Percentiles rank a stretch among this genome's conserved stretches.
These are phyloP conservation scores for Pammene fasciana DNA, from an alignment of 2,888 invertebrate genomes.

Conservation along the genomic window DNA sequence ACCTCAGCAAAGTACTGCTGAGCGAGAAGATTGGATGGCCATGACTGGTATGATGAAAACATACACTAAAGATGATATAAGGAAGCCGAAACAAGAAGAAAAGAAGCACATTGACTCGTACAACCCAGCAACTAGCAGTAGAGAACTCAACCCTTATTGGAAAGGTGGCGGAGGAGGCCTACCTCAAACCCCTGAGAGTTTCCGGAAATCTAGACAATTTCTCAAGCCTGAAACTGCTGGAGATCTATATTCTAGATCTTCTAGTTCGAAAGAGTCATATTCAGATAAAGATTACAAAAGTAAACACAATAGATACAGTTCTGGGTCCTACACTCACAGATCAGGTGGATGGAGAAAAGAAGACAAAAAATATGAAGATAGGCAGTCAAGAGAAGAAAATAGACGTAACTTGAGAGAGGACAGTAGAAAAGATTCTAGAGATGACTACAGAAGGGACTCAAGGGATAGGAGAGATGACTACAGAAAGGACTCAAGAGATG, in stretches of 20 bases:
- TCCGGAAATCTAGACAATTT: conserved; percentile 66
- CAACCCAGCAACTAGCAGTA: conserved; percentile 87
- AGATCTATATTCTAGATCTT: conserved; percentile 57
- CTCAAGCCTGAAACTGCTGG: conserved; percentile 69
- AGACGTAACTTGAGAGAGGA: conserved; percentile 17
- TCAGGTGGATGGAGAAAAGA: conserved; percentile 59
- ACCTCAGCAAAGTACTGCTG: conserved; percentile 46
- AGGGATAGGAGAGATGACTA: conserved; percentile 11
- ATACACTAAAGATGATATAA: conserved; percentile 74
- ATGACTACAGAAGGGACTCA: background rate
- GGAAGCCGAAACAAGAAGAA: conserved; percentile 76
- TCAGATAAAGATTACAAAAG: conserved; percentile 42
- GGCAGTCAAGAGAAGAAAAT: conserved; percentile 17
- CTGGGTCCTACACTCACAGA: conserved; percentile 43
- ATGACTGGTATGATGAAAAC: conserved; percentile 81
- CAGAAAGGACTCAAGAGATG: conserved; percentile 5
- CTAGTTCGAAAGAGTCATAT: conserved; percentile 40
- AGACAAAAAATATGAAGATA: conserved; percentile 38
- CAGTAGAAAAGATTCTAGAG: conserved; percentile 8
- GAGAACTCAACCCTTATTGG: conserved; percentile 97
- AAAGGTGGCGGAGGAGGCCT: conserved; percentile 94
- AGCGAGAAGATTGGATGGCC: conserved; percentile 92
- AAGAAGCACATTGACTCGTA: conserved; percentile 84
- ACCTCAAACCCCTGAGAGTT: conserved; percentile 80
- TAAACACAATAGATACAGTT: conserved; percentile 26